A percentile compares a stretch with the other conserved stretches of the same genome.
These are phyloP conservation scores for Goniozus legneri DNA, from an alignment of 1,140 invertebrate species.

Conservation along the genomic window DNA sequence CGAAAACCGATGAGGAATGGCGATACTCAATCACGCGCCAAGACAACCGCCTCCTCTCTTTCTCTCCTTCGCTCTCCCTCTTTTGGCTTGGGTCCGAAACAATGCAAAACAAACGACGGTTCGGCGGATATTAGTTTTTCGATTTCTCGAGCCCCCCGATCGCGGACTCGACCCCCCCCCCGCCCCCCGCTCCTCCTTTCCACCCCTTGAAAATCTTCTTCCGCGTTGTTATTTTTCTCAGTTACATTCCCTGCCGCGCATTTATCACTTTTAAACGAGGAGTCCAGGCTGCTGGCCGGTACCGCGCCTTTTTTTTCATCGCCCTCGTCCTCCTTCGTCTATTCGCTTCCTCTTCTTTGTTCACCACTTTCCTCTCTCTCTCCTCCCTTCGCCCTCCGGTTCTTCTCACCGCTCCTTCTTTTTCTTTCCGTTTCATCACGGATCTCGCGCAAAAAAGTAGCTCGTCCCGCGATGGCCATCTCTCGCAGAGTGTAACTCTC, in stretches of 20 bases:
- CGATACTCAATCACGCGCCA: conserved; percentile 48
- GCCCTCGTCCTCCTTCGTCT: conserved; percentile 6
- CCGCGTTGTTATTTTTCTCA: conserved; percentile 46
- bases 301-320: conserved; percentile 1
- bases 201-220: conserved; percentile 15
- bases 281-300: conserved; percentile 16
- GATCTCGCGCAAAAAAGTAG: too few species aligned
- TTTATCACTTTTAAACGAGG: conserved; percentile 51
- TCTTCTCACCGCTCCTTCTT: conserved; percentile 11
- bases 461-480: too few species aligned
- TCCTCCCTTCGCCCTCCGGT: conserved; percentile 3
- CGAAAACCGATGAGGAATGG: conserved; percentile 41
- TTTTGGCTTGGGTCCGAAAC: conserved; percentile 45
- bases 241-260: conserved; percentile 44
- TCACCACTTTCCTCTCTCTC: background rate
- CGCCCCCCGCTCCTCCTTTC: conserved; percentile 10
- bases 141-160: conserved; percentile 40
- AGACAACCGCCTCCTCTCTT: conserved; percentile 42
- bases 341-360: conserved; percentile 5
- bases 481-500: too few species aligned
- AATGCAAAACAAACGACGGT: conserved; percentile 51
- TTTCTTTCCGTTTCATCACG: too few species aligned
- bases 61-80: too few species aligned
- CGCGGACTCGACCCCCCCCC: too few species aligned
- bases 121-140: conserved; percentile 53